Conservation (phyloP, 2,888 invertebrate genomes). For the Gymnosoma rotundatum region DNA sequence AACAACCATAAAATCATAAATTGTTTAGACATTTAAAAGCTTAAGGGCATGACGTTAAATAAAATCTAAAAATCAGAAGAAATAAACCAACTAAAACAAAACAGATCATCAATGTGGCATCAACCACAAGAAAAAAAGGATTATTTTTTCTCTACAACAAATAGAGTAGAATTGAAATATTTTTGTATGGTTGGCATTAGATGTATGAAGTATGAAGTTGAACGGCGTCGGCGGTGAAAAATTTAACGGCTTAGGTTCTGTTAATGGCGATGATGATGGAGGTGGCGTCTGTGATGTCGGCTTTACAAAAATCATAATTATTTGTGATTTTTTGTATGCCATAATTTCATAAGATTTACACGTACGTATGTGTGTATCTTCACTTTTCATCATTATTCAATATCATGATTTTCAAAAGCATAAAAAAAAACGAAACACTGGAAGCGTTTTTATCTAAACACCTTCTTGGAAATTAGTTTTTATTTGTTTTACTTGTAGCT, state of each 20-base stretch:
- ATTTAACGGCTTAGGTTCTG: slow-evolving; percentile 32
- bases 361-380: background rate
- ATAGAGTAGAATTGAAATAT: background rate
- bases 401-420: slow-evolving; percentile 39
- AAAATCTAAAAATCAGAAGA: slow-evolving; percentile 13
- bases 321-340: slow-evolving; percentile 32
- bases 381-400: slow-evolving; percentile 52
- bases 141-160: slow-evolving; percentile 55
- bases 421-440: slow-evolving; percentile 73
- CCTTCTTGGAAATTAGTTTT: slow-evolving; percentile 77
- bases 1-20: slow-evolving; percentile 62
- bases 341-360: background rate
- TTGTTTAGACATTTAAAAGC: slow-evolving; percentile 68
- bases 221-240: slow-evolving; percentile 35
- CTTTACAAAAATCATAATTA: slow-evolving; percentile 47
- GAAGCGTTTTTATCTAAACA: slow-evolving; percentile 79
- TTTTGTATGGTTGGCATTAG: slow-evolving; percentile 20
- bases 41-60: slow-evolving; percentile 51
- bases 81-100: slow-evolving; percentile 1
- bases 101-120: slow-evolving; percentile 54
- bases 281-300: slow-evolving; percentile 66
- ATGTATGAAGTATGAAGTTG: slow-evolving; percentile 19
- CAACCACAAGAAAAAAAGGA: slow-evolving; percentile 27
- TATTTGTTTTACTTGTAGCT: slow-evolving; percentile 39
- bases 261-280: slow-evolving; percentile 62